Percentiles rank a stretch among this genome's conserved stretches.
Evolutionary conservation across 2,888 invertebrate species (phyloP).

Genomic region (Diarsia mendica): DNA sequence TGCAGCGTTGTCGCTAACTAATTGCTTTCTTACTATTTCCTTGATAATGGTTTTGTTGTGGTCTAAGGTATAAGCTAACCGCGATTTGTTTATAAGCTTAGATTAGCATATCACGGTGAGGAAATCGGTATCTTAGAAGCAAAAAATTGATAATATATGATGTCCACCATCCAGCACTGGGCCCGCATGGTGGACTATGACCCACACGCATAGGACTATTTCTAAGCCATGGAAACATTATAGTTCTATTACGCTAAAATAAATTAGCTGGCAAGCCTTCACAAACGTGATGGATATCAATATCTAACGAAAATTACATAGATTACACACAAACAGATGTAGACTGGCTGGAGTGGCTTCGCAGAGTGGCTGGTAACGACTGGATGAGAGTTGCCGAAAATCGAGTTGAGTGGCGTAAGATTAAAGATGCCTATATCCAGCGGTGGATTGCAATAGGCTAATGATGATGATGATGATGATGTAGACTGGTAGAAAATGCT

Average conservation of each 20-base stretch:
- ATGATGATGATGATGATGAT: too few species aligned
- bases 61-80: constrained; percentile 51
- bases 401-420: too few species aligned
- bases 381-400: too few species aligned
- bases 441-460: too few species aligned
- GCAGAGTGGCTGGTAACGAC: too few species aligned
- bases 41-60: constrained; percentile 77
- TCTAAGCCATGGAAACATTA: background rate
- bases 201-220: background rate
- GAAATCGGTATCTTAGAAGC: background rate
- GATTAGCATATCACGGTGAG: background rate
- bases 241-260: background rate
- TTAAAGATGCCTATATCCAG: too few species aligned
- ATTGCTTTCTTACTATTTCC: constrained; percentile 88
- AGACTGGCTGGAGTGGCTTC: too few species aligned
- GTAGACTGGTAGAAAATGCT: too few species aligned
- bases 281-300: background rate
- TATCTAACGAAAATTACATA: background rate
- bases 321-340: too few species aligned
- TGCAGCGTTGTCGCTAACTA: constrained; percentile 76
- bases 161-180: background rate
- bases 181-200: background rate
- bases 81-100: background rate
- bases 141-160: background rate
- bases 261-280: background rate